Base-by-base conservation (phyloP, 2,113 vertebrate genomes). In the Odocoileus hemionus region DNA sequence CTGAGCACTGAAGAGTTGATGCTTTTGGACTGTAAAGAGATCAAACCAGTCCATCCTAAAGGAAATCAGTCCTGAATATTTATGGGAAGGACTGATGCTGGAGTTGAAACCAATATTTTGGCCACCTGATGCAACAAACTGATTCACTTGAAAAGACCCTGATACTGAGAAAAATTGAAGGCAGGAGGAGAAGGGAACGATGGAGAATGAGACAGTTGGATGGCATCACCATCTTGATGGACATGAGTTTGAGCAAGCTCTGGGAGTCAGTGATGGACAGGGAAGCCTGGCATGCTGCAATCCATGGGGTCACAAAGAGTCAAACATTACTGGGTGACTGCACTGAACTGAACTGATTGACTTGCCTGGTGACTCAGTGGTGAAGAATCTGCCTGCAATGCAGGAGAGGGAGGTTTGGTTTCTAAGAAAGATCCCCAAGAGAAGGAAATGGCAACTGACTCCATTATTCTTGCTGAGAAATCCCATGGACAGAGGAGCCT, bases 281-380 rank as follows among this genome's bases (percentile, higher is more conserved):
- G 33, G 33, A 67, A 67, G 64, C 64, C 33, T 67, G 64, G 33
- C 16, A 67, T 67, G 16, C 64, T 67, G 33, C 33, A 36, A 67
- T 36, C n/a, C 64, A 70, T 70, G n/a, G 64, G 19, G n/a, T 67
- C 9, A 36, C 64, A 36, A 70, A 36, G n/a, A 70, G n/a, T 36
- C 0, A 1, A 19, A 70, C n/a, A 70, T 3, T 5, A 70, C n/a
- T 70, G n/a, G 36, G n/a, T 0, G 19, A 70, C n/a, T 70, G n/a
- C n/a, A 21, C 17, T 36, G 19, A 21, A 67, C n/a, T 36, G n/a
- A 67, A 70, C 64, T 36, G n/a, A 36, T 36, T 70, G n/a, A 70
- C n/a, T 70, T 70, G 36, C 21, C 10, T 74, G 36, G 70, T 74
- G 36, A 25, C 5, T 13, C 23, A 74, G 67, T 5, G 2, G 21